phyloP scores from a whole-genome alignment of 1,140 invertebrate species.

The Saxidomus purpurata region DNA sequence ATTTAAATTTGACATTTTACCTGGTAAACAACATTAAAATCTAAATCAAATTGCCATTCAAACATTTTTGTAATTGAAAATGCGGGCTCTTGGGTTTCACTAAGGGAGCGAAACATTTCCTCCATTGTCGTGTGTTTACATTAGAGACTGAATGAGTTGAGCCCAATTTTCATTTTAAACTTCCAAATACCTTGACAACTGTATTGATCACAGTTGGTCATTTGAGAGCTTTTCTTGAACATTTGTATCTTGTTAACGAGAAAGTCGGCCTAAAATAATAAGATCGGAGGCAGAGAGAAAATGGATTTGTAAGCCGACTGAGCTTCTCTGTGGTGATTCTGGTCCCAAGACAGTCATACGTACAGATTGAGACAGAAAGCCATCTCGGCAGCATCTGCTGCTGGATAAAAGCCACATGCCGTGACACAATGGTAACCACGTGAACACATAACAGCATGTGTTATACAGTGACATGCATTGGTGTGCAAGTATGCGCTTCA shows the following conservation, averaged over 20 bases:
- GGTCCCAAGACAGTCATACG: neutral
- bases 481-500: neutral
- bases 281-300: neutral
- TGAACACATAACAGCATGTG: neutral
- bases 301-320: conserved; percentile 26
- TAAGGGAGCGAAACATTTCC: neutral
- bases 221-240: neutral
- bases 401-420: neutral
- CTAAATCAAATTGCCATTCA: neutral
- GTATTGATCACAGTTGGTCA: neutral
- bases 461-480: neutral
- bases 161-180: conserved; percentile 18
- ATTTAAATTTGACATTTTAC: conserved; percentile 10
- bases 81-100: neutral
- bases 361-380: neutral
- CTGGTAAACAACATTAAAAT: conserved; percentile 18
- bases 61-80: conserved; percentile 18
- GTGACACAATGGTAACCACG: neutral
- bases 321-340: neutral
- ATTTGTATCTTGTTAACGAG: neutral
- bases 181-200: neutral
- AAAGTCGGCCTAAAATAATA: neutral
- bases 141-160: neutral
- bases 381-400: neutral
- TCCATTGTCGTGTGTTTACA: neutral